phyloP scores from a whole-genome alignment of 2,888 invertebrate genomes.

The Dasypogon diadema region DNA sequence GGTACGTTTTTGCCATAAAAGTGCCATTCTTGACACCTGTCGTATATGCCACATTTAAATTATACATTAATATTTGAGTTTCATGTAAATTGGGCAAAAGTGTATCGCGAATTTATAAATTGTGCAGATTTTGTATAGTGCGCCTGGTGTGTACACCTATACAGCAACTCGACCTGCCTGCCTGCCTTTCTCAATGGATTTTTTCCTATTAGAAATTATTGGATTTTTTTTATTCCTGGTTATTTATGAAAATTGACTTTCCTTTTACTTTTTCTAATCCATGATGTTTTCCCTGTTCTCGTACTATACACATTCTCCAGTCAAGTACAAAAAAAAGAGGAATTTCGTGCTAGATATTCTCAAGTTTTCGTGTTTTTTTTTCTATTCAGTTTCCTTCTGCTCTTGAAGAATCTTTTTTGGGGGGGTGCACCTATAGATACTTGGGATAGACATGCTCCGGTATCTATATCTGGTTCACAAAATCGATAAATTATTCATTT shows the following conservation, averaged over 20 bases:
- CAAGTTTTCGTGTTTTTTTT: slow-evolving; percentile 1
- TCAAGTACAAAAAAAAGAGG: slow-evolving; percentile 7
- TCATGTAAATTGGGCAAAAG: slow-evolving; percentile 39
- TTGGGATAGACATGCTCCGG: not conserved
- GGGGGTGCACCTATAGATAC: not conserved
- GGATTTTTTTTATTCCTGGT: slow-evolving; percentile 46
- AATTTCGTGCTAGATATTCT: slow-evolving; percentile 21
- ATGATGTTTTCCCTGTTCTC: slow-evolving; percentile 23
- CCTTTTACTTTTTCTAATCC: slow-evolving; percentile 41
- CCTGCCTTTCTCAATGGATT: not conserved
- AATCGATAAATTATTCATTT: slow-evolving; percentile 51
- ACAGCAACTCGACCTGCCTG: not conserved
- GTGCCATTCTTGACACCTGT: slow-evolving; percentile 50
- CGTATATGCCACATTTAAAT: slow-evolving; percentile 34
- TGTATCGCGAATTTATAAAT: not conserved
- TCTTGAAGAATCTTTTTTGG: not conserved
- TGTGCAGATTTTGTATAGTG: not conserved
- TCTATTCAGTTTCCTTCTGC: not conserved
- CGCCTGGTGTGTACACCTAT: not conserved
- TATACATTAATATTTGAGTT: slow-evolving; percentile 43
- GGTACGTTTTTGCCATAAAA: slow-evolving; percentile 45
- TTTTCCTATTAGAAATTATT: slow-evolving; percentile 47
- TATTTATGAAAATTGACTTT: slow-evolving; percentile 48
- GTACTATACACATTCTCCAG: not conserved
- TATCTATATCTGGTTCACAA: slow-evolving; percentile 20